These are phyloP conservation scores for Casuarius casuarius DNA, from an alignment of 2,113 vertebrate species.

Conservation along the genomic window DNA sequence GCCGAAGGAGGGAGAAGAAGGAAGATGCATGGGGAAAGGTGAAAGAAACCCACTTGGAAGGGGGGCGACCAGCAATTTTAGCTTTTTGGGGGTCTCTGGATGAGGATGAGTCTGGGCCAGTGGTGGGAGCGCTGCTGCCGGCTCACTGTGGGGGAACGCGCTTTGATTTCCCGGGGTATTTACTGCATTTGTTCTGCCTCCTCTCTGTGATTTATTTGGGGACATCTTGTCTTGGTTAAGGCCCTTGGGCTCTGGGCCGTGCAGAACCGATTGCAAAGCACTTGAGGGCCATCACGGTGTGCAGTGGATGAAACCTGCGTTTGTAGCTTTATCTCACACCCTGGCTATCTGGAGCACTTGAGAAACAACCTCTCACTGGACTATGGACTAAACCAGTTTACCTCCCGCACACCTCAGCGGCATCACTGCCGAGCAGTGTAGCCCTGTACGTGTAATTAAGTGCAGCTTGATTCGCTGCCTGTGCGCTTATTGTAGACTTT, in stretches of 20 bases:
- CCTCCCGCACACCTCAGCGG: not conserved
- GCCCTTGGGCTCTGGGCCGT: fast-evolving
- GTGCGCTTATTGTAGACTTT: not conserved
- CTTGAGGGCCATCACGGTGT: not conserved
- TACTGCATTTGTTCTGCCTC: not conserved
- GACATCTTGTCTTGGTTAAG: not conserved
- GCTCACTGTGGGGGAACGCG: fast-evolving
- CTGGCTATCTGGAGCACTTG: not conserved
- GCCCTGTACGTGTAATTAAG: not conserved
- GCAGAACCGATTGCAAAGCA: not conserved
- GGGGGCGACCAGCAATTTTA: no score
- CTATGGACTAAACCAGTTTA: fast-evolving
- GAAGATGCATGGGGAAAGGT: no score
- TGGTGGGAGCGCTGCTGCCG: not conserved
- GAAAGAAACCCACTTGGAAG: no score
- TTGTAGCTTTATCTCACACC: not conserved
- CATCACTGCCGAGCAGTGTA: not conserved
- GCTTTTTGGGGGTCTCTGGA: no score
- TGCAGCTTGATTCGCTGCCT: not conserved
- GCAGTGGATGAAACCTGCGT: not conserved
- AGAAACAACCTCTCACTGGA: not conserved
- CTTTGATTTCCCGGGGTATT: not conserved
- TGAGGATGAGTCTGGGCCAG: no score
- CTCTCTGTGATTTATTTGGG: not conserved
- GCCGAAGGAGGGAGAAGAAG: no score